Percentiles rank a stretch among this genome's conserved stretches.
These are phyloP conservation scores for Sminthurides aquaticus DNA, from an alignment of 2,888 invertebrate species.

Conservation along the genomic window DNA sequence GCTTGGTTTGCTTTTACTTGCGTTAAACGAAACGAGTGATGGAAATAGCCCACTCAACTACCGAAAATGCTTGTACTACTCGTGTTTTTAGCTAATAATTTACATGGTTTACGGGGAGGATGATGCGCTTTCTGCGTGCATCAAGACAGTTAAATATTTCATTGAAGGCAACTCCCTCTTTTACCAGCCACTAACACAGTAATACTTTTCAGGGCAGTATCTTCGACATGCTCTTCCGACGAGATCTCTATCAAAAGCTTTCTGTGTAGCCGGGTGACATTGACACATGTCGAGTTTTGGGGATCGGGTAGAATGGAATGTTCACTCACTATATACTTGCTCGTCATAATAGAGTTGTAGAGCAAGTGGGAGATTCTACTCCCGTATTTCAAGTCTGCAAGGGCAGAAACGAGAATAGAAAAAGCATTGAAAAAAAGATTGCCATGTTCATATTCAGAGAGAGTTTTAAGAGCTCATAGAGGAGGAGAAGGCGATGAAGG, in stretches of 20 bases:
- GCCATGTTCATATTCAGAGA: not conserved
- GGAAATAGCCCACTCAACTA: not conserved
- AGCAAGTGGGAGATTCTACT: not conserved
- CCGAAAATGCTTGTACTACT: not conserved
- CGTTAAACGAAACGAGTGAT: too few species aligned
- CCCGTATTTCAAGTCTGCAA: not conserved
- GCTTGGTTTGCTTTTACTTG: too few species aligned
- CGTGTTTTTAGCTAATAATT: not conserved
- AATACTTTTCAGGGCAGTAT: not conserved
- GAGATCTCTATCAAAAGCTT: not conserved
- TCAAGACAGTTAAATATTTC: not conserved
- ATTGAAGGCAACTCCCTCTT: not conserved
- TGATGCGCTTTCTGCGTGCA: not conserved
- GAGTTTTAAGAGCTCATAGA: too few species aligned
- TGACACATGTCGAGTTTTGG: not conserved
- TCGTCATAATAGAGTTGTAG: slow-evolving; percentile 1
- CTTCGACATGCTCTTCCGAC: not conserved
- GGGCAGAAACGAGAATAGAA: not conserved
- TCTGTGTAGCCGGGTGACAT: not conserved
- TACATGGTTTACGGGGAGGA: not conserved
- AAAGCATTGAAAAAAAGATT: not conserved
- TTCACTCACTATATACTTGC: not conserved
- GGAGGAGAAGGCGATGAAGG: too few species aligned
- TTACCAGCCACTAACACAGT: not conserved
- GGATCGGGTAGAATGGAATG: not conserved